Conservation (phyloP, 2,113 vertebrate species). For the Poecilia latipinna region DNA sequence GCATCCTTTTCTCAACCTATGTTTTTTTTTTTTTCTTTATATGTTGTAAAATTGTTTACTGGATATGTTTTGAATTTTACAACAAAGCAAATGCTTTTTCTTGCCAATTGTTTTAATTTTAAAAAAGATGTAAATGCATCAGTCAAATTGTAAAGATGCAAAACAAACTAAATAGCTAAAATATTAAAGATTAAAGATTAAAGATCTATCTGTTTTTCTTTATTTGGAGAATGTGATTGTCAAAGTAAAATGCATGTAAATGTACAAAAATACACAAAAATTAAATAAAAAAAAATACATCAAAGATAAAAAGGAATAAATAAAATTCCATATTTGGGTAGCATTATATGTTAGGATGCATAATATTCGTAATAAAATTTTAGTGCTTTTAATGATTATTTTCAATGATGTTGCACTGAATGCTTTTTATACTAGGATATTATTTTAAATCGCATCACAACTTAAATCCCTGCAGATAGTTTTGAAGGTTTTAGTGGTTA, state of each 20-base stretch:
- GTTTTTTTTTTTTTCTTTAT: background rate
- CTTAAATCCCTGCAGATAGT: background rate
- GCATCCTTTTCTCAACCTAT: background rate
- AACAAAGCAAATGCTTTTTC: background rate
- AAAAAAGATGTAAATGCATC: too few species aligned
- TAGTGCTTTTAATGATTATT: background rate
- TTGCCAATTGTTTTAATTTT: too few species aligned
- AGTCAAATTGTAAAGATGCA: too few species aligned
- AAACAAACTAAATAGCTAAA: too few species aligned
- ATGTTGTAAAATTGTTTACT: background rate
- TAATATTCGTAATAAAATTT: background rate
- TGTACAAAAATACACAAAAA: background rate
- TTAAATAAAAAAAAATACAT: background rate
- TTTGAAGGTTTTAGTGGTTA: too few species aligned
- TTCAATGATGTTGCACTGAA: background rate
- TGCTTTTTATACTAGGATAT: background rate
- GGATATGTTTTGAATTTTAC: background rate
- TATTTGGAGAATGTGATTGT: background rate
- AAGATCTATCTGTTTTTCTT: background rate
- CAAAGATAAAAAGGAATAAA: background rate
- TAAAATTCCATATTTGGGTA: background rate
- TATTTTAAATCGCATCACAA: background rate
- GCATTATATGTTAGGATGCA: background rate
- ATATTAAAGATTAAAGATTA: too few species aligned
- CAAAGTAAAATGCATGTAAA: background rate